Conservation (phyloP, 2,113 vertebrate genomes). For the Tachuris rubrigastra region DNA sequence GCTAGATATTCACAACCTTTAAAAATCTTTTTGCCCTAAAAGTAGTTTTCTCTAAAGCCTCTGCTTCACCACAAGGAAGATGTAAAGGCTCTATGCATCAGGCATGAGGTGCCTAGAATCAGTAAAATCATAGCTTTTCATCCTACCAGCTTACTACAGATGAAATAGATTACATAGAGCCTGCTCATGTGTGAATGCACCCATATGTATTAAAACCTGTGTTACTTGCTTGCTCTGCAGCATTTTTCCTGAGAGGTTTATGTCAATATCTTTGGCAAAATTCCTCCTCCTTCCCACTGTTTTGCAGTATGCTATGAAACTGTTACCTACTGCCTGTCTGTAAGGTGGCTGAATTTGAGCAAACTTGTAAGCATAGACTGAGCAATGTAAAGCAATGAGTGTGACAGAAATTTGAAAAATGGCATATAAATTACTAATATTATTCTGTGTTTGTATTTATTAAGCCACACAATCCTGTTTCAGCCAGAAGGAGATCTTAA, state of each 20-base stretch:
- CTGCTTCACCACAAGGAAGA: not conserved
- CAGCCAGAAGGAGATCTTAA: not conserved
- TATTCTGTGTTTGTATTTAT: not conserved
- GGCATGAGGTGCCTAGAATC: not conserved
- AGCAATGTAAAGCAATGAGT: not conserved
- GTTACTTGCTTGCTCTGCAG: not conserved
- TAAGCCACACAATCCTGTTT: not conserved
- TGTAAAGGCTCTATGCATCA: not conserved
- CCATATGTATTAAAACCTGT: constrained; percentile 11
- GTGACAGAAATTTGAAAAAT: not conserved
- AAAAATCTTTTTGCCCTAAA: constrained; percentile 1
- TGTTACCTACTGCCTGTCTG: not conserved
- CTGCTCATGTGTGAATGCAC: not conserved
- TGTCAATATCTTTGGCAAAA: constrained; percentile 36
- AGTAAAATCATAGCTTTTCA: constrained; percentile 28
- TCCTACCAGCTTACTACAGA: constrained; percentile 4
- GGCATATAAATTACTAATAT: not conserved
- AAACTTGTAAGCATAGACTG: not conserved
- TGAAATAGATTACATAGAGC: constrained; percentile 8
- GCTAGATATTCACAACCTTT: constrained; percentile 23
- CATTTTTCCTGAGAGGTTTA: constrained; percentile 24
- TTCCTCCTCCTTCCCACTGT: constrained; percentile 14
- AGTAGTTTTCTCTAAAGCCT: not conserved
- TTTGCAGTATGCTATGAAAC: constrained; percentile 20
- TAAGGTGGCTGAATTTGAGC: constrained; percentile 22